Base-by-base conservation (phyloP, 2,888 invertebrate species). In the Prionchulus punctatus region DNA sequence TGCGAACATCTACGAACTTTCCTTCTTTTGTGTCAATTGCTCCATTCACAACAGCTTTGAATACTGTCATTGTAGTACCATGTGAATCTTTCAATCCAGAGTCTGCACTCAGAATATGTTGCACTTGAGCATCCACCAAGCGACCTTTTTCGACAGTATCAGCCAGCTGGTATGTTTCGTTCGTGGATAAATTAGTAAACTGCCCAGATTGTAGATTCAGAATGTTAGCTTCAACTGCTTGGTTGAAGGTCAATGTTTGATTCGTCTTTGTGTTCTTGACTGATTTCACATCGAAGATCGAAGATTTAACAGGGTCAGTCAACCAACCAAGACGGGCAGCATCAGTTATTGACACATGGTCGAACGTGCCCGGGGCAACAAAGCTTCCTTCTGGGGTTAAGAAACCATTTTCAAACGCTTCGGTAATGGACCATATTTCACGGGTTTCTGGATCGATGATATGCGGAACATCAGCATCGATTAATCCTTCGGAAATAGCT, bases 261-360 rank as follows among this genome's bases (percentile, higher is more conserved):
- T 81, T 81, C 52, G 83, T 83, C 65, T 82, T 79, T 0, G 84
- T 82, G 71, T 86, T 84, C 68, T 83, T 83, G 69, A 88, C 86
- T 54, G 85, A 88, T 64, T 88, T 87, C 59, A 90, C 86, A 71
- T 87, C 85, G 68, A 89, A 89, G 62, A 89, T 83, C 1, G 86
- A 86, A 70, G 83, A 83, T 70, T 85, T 83, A 1, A 83, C 80
- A 30, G 88, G 84, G 0, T 88, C 86, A 27, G 83, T 84, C 56
- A 92, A 84, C 53, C 86, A 79, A 61, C 91, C 91, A 58, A 83
- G 81, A 68, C 85, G 83, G 21, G 88, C 86, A 0, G 92, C 91
- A 70, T 90, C 87, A 21, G 81, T 80, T 60, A 91, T 80, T 28
- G 82, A 78, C 59, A 85, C 78, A 26, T 81, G 74, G 15, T 53